Evolutionary conservation across 2,797 vertebrate genomes (phyloP).

Genomic region (Hippoglossus hippoglossus): DNA sequence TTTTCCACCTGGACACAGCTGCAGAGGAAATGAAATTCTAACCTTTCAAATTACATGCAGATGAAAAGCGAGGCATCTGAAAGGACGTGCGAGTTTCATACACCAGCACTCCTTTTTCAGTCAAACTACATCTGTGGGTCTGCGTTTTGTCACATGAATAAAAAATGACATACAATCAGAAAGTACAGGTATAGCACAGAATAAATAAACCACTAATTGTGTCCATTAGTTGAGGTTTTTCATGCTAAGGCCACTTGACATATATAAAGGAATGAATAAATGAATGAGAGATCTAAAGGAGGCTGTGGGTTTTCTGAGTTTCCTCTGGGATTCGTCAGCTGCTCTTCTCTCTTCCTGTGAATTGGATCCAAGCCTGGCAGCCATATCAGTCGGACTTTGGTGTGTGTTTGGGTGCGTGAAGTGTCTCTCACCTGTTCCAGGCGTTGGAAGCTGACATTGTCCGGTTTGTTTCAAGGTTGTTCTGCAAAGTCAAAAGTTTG

Average conservation of each 20-base stretch:
- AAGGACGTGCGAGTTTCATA: not conserved
- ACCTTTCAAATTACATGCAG: constrained; percentile 24
- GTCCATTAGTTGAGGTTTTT: not conserved
- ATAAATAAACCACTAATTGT: not conserved
- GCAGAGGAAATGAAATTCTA: constrained; percentile 23
- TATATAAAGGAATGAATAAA: constrained; percentile 5
- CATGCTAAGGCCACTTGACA: not conserved
- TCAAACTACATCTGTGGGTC: not conserved
- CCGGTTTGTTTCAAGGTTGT: constrained; percentile 14
- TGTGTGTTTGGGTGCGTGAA: constrained; percentile 18
- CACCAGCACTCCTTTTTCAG: not conserved
- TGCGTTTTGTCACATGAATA: not conserved
- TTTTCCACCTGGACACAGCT: constrained; percentile 27
- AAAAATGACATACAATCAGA: not conserved
- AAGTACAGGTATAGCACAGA: not conserved
- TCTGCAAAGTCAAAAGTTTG: constrained; percentile 10
- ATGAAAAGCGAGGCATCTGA: constrained; percentile 16
- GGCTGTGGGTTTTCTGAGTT: constrained; percentile 5
- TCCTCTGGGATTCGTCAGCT: constrained; percentile 25
- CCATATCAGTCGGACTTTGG: constrained; percentile 18
- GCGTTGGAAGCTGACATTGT: constrained; percentile 16
- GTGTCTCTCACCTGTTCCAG: constrained; percentile 35
- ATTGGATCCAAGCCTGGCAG: constrained; percentile 28
- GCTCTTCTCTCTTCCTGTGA: constrained; percentile 9
- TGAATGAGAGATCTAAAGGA: constrained; percentile 11